Conservation (phyloP, 2,797 vertebrate species). For the Poecilia velifera region DNA sequence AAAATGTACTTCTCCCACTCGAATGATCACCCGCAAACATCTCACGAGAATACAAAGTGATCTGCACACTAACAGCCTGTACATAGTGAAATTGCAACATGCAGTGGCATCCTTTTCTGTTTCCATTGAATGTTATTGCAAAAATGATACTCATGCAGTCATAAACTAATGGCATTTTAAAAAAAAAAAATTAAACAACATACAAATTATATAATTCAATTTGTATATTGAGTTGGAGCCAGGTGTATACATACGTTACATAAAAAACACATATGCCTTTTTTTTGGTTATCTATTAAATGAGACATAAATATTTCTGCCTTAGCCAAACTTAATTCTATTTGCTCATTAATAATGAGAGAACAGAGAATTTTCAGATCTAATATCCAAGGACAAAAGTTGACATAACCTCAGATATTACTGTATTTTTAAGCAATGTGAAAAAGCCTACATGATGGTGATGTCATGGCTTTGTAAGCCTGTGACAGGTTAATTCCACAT, state of each 20-base stretch:
- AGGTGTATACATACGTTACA: background rate
- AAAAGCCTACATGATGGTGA: background rate
- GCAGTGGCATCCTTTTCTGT: slow-evolving; percentile 5
- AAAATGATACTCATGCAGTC: background rate
- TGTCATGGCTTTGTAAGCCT: background rate
- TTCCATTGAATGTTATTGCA: slow-evolving; percentile 9
- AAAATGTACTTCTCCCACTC: slow-evolving; percentile 8
- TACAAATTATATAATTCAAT: background rate
- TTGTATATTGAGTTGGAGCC: background rate
- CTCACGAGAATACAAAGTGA: slow-evolving; percentile 8
- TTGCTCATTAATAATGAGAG: background rate
- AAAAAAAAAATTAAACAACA: too few species aligned
- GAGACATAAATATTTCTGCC: background rate
- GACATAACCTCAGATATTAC: background rate
- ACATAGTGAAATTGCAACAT: slow-evolving; percentile 10
- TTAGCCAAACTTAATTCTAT: background rate
- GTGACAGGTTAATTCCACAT: background rate
- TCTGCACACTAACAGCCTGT: slow-evolving; percentile 1
- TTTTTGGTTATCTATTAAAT: background rate
- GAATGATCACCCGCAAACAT: slow-evolving; percentile 20
- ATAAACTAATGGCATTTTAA: background rate
- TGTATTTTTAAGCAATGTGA: background rate
- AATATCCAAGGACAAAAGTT: background rate
- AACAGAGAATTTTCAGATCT: background rate
- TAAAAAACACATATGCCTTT: background rate